These are phyloP conservation scores for Acleris sparsana DNA, from an alignment of 2,888 invertebrate species.

Conservation along the genomic window DNA sequence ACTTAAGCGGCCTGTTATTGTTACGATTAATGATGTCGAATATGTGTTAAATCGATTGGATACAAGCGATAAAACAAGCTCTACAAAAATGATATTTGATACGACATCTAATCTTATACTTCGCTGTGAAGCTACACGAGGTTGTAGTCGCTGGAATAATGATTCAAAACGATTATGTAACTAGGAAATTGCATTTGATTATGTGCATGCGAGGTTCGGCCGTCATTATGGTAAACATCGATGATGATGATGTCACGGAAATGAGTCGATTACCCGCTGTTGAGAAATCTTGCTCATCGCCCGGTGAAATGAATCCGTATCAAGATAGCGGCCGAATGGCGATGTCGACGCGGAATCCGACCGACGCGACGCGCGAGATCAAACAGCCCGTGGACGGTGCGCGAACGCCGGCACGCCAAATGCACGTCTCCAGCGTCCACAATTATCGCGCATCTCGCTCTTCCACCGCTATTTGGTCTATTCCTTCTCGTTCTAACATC, in stretches of 20 bases:
- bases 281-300: slow-evolving; percentile 43
- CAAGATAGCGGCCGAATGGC: slow-evolving; percentile 43
- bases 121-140: slow-evolving; percentile 1
- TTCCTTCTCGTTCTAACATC: slow-evolving; percentile 53
- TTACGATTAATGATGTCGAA: slow-evolving; percentile 59
- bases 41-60: slow-evolving; percentile 54
- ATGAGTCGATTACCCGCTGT: slow-evolving; percentile 43
- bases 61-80: slow-evolving; percentile 7
- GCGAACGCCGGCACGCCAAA: slow-evolving; percentile 57
- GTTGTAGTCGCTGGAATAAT: slow-evolving; percentile 51
- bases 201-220: slow-evolving; percentile 54
- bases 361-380: slow-evolving; percentile 56
- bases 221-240: slow-evolving; percentile 51
- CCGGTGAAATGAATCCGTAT: slow-evolving; percentile 40
- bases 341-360: slow-evolving; percentile 49
- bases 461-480: slow-evolving; percentile 36
- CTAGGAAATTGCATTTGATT: slow-evolving; percentile 67
- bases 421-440: slow-evolving; percentile 50
- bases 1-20: slow-evolving; percentile 55
- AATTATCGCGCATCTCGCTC: slow-evolving; percentile 49
- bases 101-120: background rate
- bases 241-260: slow-evolving; percentile 47
- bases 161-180: slow-evolving; percentile 60
- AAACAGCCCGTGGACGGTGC: slow-evolving; percentile 54
- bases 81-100: slow-evolving; percentile 4